These are phyloP conservation scores for Aeoliscus strigatus DNA, from an alignment of 2,797 vertebrate species.

Conservation along the genomic window DNA sequence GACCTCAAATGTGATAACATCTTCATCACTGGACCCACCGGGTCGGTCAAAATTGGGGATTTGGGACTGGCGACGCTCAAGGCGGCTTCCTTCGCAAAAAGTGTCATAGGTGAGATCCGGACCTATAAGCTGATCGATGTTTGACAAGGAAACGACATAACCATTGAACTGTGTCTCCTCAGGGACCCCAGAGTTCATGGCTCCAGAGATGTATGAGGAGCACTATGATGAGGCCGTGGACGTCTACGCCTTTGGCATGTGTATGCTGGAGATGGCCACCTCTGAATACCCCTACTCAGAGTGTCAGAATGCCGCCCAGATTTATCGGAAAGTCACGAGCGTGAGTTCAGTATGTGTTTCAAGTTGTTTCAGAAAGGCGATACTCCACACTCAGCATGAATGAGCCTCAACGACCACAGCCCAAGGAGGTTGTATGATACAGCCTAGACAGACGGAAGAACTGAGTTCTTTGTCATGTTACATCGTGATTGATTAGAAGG, in stretches of 20 bases:
- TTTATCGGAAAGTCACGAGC: slow-evolving; percentile 98
- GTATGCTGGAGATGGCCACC: slow-evolving; percentile 99
- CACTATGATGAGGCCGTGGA: slow-evolving; percentile 97
- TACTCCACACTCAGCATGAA: not conserved
- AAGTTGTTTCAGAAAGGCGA: not conserved
- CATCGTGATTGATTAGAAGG: not conserved
- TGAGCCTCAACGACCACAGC: not conserved
- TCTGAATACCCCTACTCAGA: slow-evolving; percentile 98
- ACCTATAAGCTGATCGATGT: slow-evolving; percentile 1
- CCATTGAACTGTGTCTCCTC: slow-evolving; percentile 7
- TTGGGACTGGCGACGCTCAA: slow-evolving; percentile 96
- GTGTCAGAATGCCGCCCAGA: slow-evolving; percentile 98
- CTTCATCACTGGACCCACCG: slow-evolving; percentile 97
- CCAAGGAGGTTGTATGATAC: no score
- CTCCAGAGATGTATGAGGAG: slow-evolving; percentile 98
- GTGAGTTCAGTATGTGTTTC: slow-evolving; percentile 76
- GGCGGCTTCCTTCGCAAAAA: slow-evolving; percentile 97
- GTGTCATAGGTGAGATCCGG: slow-evolving; percentile 89
- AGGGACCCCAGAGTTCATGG: slow-evolving; percentile 99
- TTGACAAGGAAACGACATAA: not conserved
- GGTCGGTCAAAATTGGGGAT: slow-evolving; percentile 97
- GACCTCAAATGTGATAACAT: slow-evolving; percentile 99
- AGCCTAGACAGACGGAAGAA: no score
- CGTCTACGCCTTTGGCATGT: slow-evolving; percentile 98
- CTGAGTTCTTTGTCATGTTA: no score